Percentiles rank a stretch among this genome's conserved stretches.
These are phyloP conservation scores for Premnoplex brunnescens DNA, from an alignment of 2,797 vertebrate genomes.

Conservation along the genomic window DNA sequence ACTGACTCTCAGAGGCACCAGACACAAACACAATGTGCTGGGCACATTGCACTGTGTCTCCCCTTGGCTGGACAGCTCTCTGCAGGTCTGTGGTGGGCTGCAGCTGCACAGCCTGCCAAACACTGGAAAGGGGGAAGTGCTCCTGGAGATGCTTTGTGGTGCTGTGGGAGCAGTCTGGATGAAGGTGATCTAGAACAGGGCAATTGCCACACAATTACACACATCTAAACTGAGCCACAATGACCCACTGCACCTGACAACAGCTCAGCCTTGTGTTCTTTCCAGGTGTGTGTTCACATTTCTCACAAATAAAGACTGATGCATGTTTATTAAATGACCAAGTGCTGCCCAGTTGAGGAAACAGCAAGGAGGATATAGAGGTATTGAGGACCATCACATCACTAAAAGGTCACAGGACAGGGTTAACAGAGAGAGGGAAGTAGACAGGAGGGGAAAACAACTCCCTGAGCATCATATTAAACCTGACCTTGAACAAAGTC, in stretches of 20 bases:
- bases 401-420: not conserved
- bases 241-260: not conserved
- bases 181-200: not conserved
- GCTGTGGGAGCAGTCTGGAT: not conserved
- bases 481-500: not conserved
- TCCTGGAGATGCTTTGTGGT: not conserved
- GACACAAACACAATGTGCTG: not conserved
- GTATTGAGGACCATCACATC: not conserved
- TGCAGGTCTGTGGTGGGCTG: not conserved
- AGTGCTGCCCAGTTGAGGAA: not conserved
- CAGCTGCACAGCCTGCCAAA: not conserved
- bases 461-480: not conserved
- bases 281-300: not conserved
- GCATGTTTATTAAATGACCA: not conserved
- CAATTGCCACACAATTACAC: not conserved
- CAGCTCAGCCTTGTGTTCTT: not conserved
- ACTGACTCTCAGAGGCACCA: not conserved
- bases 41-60: not conserved
- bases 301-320: not conserved
- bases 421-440: not conserved
- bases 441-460: not conserved
- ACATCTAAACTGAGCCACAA: not conserved
- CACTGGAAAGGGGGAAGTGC: not conserved
- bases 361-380: not conserved
- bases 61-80: not conserved